A percentile compares a stretch with the other conserved stretches of the same genome.
These are phyloP conservation scores for Papilio gigon DNA, from an alignment of 2,888 invertebrate species.

Conservation along the genomic window DNA sequence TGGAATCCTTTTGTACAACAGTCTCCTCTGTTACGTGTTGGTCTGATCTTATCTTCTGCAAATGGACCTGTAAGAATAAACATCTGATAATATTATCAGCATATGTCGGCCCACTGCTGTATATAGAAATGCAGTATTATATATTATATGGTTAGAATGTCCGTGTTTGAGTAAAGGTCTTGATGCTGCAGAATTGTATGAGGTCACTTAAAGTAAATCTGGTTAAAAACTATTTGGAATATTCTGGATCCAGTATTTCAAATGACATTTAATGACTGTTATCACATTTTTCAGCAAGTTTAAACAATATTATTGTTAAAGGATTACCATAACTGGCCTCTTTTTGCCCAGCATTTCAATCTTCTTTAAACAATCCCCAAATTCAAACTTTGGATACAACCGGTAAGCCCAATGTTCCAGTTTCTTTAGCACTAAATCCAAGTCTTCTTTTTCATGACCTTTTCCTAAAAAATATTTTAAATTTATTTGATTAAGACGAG, in stretches of 20 bases:
- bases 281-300: no score
- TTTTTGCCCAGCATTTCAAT: constrained; percentile 88
- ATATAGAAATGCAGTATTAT: no score
- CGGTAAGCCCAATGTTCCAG: constrained; percentile 97
- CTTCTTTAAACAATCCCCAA: constrained; percentile 93
- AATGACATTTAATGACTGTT: no score
- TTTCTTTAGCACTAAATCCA: constrained; percentile 89
- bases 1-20: constrained; percentile 69
- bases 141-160: no score
- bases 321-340: constrained; percentile 87
- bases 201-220: no score
- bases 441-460: constrained; percentile 91
- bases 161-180: no score
- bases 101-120: no score
- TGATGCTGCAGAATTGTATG: no score
- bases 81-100: no score
- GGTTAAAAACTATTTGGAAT: no score
- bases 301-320: constrained; percentile 17
- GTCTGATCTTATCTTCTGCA: constrained; percentile 85
- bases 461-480: constrained; percentile 75
- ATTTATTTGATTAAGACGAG: no score
- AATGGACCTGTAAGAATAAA: constrained; percentile 79
- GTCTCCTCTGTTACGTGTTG: constrained; percentile 78
- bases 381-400: constrained; percentile 93
- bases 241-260: no score